phyloP scores from a whole-genome alignment of 2,888 invertebrate genomes.

The Deilephila elpenor region DNA sequence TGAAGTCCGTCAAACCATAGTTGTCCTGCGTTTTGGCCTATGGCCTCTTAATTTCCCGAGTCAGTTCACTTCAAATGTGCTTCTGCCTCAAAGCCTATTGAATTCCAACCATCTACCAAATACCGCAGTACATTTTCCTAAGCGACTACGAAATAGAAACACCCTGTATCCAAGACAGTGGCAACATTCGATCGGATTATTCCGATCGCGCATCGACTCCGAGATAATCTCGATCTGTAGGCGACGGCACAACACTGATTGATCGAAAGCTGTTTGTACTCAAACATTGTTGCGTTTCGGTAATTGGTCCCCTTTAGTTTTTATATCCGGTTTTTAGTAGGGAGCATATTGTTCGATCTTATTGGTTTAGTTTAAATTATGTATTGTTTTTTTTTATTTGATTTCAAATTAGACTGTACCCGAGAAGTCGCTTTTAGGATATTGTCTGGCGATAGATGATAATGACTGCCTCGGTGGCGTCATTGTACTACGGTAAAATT shows the following conservation, averaged over 20 bases:
- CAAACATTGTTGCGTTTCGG: slow-evolving; percentile 37
- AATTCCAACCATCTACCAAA: neutral
- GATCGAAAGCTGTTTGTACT: slow-evolving; percentile 51
- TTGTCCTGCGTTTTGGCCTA: no score
- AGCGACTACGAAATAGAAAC: slow-evolving; percentile 34
- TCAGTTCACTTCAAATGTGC: no score
- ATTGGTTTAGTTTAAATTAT: neutral
- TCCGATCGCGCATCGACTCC: slow-evolving; percentile 37
- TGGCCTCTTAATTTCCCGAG: no score
- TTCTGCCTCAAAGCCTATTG: no score
- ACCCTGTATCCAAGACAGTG: slow-evolving; percentile 59
- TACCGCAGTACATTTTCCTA: neutral
- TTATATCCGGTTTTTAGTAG: slow-evolving; percentile 12
- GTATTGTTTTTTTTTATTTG: neutral
- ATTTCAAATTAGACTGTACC: no score
- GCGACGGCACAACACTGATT: slow-evolving; percentile 57
- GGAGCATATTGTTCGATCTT: neutral
- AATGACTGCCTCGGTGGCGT: no score
- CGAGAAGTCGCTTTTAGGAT: no score
- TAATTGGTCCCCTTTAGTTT: slow-evolving; percentile 39
- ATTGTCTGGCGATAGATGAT: no score
- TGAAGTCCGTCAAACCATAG: no score
- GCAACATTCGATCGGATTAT: slow-evolving; percentile 47
- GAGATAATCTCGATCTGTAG: slow-evolving; percentile 68
- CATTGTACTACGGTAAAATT: no score